These are phyloP conservation scores for Ameiurus melas DNA, from an alignment of 2,113 vertebrate genomes.

Conservation along the genomic window DNA sequence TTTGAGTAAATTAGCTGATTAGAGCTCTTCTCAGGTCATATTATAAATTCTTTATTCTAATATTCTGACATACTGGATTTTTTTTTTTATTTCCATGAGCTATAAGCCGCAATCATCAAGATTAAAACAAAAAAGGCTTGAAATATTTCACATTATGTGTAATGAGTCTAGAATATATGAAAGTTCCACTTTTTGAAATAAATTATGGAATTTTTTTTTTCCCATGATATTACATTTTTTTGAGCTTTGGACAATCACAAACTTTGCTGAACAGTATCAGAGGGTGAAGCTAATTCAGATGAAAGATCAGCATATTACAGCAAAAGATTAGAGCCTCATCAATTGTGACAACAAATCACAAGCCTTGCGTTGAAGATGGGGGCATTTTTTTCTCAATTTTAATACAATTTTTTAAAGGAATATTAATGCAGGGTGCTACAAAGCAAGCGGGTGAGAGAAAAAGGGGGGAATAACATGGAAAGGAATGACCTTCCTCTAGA, in stretches of 20 bases:
- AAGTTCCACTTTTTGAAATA: too few relatives aligned
- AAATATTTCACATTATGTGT: too few relatives aligned
- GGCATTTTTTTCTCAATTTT: conserved; percentile 11
- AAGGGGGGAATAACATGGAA: background rate
- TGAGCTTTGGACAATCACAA: background rate
- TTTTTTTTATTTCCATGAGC: too few relatives aligned
- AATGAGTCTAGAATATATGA: too few relatives aligned
- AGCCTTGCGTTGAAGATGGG: conserved; percentile 12
- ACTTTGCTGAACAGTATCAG: conserved; percentile 12
- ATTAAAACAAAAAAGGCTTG: too few relatives aligned
- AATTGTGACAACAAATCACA: conserved; percentile 40
- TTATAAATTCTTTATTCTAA: too few relatives aligned
- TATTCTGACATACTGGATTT: too few relatives aligned
- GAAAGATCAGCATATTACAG: conserved; percentile 30
- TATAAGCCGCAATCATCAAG: too few relatives aligned
- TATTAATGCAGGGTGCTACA: conserved; percentile 37
- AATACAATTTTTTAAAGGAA: conserved; percentile 41
- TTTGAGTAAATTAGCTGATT: too few relatives aligned
- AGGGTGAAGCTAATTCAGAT: background rate
- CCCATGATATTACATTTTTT: too few relatives aligned
- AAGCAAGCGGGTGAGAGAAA: conserved; percentile 8
- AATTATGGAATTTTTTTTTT: too few relatives aligned
- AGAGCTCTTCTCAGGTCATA: too few relatives aligned
- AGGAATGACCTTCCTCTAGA: conserved; percentile 24
- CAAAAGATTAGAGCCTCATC: conserved; percentile 26